Conservation (phyloP, 2,888 invertebrate species). For the Endomychus coccineus region DNA sequence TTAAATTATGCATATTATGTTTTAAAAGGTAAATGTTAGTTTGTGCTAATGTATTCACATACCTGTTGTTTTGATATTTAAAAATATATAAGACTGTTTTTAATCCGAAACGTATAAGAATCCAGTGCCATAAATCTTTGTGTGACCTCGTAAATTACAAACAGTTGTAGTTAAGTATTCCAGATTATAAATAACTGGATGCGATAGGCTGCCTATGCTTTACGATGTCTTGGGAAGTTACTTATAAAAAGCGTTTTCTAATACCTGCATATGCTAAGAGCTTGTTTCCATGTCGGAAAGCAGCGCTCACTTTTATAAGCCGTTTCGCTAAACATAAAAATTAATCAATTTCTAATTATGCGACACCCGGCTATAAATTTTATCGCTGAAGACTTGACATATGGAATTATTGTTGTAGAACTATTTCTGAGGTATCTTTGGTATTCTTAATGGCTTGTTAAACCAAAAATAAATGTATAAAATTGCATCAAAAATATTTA, state of each 20-base stretch:
- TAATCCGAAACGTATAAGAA: slow-evolving; percentile 47
- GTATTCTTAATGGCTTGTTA: slow-evolving; percentile 38
- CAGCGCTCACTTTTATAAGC: slow-evolving; percentile 24
- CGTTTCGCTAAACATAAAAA: slow-evolving; percentile 39
- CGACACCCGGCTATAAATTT: slow-evolving; percentile 39
- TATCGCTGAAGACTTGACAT: slow-evolving; percentile 22
- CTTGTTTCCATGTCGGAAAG: slow-evolving; percentile 28
- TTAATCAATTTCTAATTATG: slow-evolving; percentile 46
- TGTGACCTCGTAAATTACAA: slow-evolving; percentile 48
- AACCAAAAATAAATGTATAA: slow-evolving; percentile 32
- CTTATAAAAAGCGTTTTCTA: slow-evolving; percentile 44
- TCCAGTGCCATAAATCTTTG: slow-evolving; percentile 44
- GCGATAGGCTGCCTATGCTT: slow-evolving; percentile 34
- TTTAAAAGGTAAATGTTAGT: no score
- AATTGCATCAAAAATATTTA: slow-evolving; percentile 36
- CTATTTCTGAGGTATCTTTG: slow-evolving; percentile 36
- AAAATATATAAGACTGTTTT: slow-evolving; percentile 42
- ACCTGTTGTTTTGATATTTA: slow-evolving; percentile 42
- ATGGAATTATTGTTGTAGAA: slow-evolving; percentile 36
- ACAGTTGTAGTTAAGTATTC: slow-evolving; percentile 47
- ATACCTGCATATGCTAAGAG: slow-evolving; percentile 35
- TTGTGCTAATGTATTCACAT: slow-evolving; percentile 40
- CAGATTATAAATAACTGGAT: slow-evolving; percentile 47
- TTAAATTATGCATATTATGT: no score
- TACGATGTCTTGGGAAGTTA: slow-evolving; percentile 17